Conservation (phyloP, 2,797 vertebrate species). For the Gymnoscopelus braueri region DNA sequence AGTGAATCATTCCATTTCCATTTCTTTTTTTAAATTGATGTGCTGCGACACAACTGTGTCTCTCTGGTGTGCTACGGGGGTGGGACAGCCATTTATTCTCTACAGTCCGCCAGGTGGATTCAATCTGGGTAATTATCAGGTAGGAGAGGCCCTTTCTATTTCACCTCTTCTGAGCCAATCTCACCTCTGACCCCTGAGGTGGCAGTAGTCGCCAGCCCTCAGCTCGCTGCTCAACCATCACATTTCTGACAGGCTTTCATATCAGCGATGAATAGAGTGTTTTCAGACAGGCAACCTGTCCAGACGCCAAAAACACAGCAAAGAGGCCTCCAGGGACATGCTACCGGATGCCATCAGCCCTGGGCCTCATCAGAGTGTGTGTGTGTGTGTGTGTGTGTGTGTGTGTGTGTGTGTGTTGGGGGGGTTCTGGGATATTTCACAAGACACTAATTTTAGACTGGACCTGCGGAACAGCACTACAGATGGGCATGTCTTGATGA, state of each 20-base stretch:
- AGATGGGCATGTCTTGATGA: too few species aligned
- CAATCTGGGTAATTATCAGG: constrained; percentile 74
- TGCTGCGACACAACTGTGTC: constrained; percentile 44
- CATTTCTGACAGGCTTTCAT: constrained; percentile 74
- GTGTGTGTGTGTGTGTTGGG: constrained; percentile 22
- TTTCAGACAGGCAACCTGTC: constrained; percentile 59
- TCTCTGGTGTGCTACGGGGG: constrained; percentile 49
- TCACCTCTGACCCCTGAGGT: constrained; percentile 71
- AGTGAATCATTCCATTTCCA: constrained; percentile 62
- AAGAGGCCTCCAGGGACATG: constrained; percentile 58
- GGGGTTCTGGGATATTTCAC: constrained; percentile 52
- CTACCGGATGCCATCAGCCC: constrained; percentile 31
- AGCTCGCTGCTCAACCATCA: constrained; percentile 64
- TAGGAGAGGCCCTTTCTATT: constrained; percentile 60
- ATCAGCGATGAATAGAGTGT: constrained; percentile 72
- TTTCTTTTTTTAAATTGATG: constrained; percentile 58
- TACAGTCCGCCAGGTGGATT: constrained; percentile 64
- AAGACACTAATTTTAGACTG: constrained; percentile 31
- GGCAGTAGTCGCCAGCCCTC: constrained; percentile 59
- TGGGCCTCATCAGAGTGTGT: constrained; percentile 33
- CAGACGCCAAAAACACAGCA: constrained; percentile 54
- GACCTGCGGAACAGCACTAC: too few species aligned
- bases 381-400: neutral
- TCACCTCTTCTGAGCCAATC: constrained; percentile 58
- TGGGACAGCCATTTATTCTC: constrained; percentile 53